A percentile compares a stretch with the other conserved stretches of the same genome.
Conservation (phyloP, 2,888 invertebrate species). For the Mesorhabditis belari region DNA sequence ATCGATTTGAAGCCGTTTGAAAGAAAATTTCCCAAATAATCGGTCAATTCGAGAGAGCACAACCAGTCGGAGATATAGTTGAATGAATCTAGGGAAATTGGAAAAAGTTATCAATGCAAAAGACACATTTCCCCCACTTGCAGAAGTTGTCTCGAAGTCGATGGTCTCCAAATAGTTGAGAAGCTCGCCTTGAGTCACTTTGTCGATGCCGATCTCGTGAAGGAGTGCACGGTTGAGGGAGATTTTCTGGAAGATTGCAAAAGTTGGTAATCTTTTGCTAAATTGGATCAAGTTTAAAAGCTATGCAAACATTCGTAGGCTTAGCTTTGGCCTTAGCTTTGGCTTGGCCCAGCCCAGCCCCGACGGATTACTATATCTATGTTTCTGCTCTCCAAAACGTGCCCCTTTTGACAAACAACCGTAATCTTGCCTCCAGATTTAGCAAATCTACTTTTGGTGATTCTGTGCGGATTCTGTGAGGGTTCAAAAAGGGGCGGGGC, state of each 20-base stretch:
- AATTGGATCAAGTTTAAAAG: background rate
- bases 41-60: conserved; percentile 29
- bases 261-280: background rate
- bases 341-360: no score
- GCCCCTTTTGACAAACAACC: no score
- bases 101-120: conserved; percentile 1
- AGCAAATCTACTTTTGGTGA: no score
- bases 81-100: conserved; percentile 22
- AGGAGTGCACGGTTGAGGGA: conserved; percentile 8
- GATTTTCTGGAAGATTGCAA: background rate
- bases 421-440: no score
- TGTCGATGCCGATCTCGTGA: conserved; percentile 26
- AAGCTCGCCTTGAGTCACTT: conserved; percentile 19
- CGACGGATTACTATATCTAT: no score
- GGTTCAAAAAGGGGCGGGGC: no score
- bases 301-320: no score
- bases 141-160: no score
- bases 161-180: conserved; percentile 16
- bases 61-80: conserved; percentile 48
- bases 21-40: conserved; percentile 42
- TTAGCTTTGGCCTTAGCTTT: no score
- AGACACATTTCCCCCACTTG: background rate
- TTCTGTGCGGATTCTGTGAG: no score
- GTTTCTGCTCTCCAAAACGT: no score
- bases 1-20: conserved; percentile 35